Evolutionary conservation across 1,140 invertebrate genomes (phyloP).

Genomic region (Ips typographus): DNA sequence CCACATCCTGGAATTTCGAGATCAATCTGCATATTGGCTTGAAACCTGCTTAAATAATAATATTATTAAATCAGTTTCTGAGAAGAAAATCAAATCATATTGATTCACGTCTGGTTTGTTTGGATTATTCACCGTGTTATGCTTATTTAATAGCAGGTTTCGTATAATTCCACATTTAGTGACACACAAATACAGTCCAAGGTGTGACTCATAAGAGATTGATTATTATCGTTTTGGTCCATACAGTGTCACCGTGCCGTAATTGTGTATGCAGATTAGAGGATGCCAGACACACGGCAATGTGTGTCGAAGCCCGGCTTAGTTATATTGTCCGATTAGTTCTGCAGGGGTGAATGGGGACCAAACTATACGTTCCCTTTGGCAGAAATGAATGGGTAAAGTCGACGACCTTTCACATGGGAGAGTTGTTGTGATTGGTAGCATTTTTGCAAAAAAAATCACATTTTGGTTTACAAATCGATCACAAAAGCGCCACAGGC

Average conservation of each 20-base stretch:
- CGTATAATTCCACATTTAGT: constrained; percentile 1
- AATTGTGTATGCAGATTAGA: constrained; percentile 45
- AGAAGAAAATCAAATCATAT: too few species aligned
- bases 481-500: background rate
- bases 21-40: too few species aligned
- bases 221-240: constrained; percentile 30
- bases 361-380: constrained; percentile 20
- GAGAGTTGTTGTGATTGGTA: background rate
- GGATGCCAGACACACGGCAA: constrained; percentile 37
- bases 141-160: background rate
- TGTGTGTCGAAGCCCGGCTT: constrained; percentile 44
- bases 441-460: too few species aligned
- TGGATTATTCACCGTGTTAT: background rate
- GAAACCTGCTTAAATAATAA: too few species aligned
- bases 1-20: too few species aligned
- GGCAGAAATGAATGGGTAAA: constrained; percentile 8
- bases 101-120: too few species aligned
- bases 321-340: constrained; percentile 49
- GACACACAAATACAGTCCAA: constrained; percentile 24
- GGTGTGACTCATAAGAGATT: constrained; percentile 26
- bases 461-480: too few species aligned
- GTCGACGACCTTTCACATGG: constrained; percentile 18
- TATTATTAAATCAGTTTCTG: too few species aligned
- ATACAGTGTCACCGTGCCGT: constrained; percentile 25
- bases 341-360: constrained; percentile 44